These are phyloP conservation scores for Stercorarius parasiticus DNA, from an alignment of 2,113 vertebrate genomes.

Conservation along the genomic window DNA sequence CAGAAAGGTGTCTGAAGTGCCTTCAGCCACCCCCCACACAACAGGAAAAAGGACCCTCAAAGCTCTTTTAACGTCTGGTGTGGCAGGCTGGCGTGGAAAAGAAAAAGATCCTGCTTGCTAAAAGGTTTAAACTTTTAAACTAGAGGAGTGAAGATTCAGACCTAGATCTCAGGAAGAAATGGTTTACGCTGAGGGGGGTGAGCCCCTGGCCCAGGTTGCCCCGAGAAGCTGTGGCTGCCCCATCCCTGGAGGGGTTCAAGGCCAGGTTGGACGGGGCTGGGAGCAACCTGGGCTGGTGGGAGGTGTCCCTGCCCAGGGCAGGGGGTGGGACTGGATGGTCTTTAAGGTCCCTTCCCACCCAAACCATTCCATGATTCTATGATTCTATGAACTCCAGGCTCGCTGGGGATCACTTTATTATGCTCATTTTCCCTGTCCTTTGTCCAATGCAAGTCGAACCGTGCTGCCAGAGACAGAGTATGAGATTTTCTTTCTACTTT, in stretches of 20 bases:
- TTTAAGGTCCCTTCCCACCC: neutral
- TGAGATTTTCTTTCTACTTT: neutral
- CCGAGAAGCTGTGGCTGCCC: neutral
- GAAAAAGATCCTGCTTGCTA: neutral
- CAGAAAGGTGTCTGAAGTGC: too few relatives aligned
- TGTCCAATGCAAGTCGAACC: neutral
- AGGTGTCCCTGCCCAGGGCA: neutral
- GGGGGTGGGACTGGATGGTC: rapidly evolving
- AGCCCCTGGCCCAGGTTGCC: rapidly evolving
- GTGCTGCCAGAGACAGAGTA: neutral
- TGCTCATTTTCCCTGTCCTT: neutral
- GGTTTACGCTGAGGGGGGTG: rapidly evolving
- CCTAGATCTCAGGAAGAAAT: neutral
- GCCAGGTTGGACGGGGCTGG: neutral
- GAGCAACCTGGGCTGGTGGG: neutral
- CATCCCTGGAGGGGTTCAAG: neutral
- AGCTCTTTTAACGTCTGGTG: too few relatives aligned
- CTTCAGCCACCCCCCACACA: too few relatives aligned
- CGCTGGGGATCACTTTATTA: neutral
- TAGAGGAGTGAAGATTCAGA: rapidly evolving
- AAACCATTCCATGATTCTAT: rapidly evolving
- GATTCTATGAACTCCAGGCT: neutral
- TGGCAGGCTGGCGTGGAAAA: neutral
- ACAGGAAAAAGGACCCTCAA: too few relatives aligned
- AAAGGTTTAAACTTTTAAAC: neutral